Evolutionary conservation across 2,888 invertebrate genomes (phyloP).

Genomic region (Epicampocera succincta): DNA sequence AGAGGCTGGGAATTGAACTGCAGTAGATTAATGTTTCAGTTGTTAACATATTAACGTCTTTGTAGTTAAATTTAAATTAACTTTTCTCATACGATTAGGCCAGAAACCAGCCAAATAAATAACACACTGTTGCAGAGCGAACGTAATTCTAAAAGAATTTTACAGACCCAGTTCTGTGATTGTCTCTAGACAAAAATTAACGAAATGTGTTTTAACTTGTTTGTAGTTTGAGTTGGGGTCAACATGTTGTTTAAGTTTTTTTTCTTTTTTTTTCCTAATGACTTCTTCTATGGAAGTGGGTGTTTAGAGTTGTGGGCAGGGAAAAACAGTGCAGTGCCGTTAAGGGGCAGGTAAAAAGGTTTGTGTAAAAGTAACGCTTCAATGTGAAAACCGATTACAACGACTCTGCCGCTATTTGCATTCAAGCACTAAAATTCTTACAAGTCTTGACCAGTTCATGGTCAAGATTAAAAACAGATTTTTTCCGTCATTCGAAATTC

Average conservation of each 20-base stretch:
- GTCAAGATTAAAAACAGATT: too few relatives aligned
- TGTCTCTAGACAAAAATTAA: not conserved
- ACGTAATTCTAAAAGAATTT: constrained; percentile 23
- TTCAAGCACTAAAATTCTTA: too few relatives aligned
- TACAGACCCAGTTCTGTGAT: constrained; percentile 14
- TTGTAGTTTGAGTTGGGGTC: constrained; percentile 6
- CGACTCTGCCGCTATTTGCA: too few relatives aligned
- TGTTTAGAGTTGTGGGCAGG: constrained; percentile 41
- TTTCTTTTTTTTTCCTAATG: not conserved
- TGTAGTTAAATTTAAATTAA: constrained; percentile 62
- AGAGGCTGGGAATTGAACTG: constrained; percentile 26
- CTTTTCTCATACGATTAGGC: constrained; percentile 31
- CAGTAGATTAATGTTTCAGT: constrained; percentile 61
- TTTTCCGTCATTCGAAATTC: too few relatives aligned
- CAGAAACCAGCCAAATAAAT: constrained; percentile 31
- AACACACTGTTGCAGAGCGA: constrained; percentile 8
- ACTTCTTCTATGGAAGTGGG: constrained; percentile 27
- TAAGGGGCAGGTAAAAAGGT: not conserved
- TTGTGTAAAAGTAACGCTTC: not conserved
- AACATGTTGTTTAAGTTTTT: constrained; percentile 7
- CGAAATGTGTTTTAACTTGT: not conserved
- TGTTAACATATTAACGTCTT: constrained; percentile 65
- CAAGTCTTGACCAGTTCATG: too few relatives aligned
- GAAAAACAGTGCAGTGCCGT: not conserved
- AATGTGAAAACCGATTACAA: too few relatives aligned